Evolutionary conservation across 1,140 invertebrate species (phyloP).

Genomic region (Chionoecetes opilio): DNA sequence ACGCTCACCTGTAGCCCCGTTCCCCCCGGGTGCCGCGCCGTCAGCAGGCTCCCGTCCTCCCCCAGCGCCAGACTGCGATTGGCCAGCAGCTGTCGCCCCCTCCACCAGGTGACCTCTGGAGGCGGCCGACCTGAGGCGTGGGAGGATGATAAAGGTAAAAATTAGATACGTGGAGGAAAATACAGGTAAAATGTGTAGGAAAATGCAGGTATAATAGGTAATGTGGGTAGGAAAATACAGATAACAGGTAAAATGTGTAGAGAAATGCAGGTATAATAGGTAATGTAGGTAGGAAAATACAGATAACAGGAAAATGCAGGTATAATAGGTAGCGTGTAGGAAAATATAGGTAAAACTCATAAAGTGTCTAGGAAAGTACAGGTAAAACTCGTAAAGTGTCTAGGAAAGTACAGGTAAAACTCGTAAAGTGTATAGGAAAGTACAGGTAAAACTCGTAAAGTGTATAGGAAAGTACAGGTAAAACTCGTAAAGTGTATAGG

Average conservation of each 20-base stretch:
- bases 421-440: too few species aligned
- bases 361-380: too few species aligned
- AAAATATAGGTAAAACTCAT: too few species aligned
- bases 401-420: too few species aligned
- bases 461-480: not conserved
- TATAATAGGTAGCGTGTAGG: too few species aligned
- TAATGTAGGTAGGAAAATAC: too few species aligned
- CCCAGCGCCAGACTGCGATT: constrained; percentile 63
- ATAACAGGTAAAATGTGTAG: too few species aligned
- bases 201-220: not conserved
- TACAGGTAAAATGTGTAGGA: not conserved
- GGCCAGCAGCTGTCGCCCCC: constrained; percentile 50
- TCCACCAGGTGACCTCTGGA: constrained; percentile 65
- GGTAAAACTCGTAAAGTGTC: too few species aligned
- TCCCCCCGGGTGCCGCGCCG: not conserved
- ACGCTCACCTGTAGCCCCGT: not conserved
- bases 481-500: not conserved
- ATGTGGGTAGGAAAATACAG: not conserved
- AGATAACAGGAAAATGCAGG: too few species aligned
- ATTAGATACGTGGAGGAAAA: not conserved
- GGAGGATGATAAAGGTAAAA: not conserved
- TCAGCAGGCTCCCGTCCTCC: constrained; percentile 19
- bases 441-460: not conserved
- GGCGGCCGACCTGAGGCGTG: constrained; percentile 62
- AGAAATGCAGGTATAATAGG: too few species aligned